Evolutionary conservation across 2,797 vertebrate genomes (phyloP), one percentile per base, ranked within the genome.

Genomic region (Hippoglossus hippoglossus): DNA sequence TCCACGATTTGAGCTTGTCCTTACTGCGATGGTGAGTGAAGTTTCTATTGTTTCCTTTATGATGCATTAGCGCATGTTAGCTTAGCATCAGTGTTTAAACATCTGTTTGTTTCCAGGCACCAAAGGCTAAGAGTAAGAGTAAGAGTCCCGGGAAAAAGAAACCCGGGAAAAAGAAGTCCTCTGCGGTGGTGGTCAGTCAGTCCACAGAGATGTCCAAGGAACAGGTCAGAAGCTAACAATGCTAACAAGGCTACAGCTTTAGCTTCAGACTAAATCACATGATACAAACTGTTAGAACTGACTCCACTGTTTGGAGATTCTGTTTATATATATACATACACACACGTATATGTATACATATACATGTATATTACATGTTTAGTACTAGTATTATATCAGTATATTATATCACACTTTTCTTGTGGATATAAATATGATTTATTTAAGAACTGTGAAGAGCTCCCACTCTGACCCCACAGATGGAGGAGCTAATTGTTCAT

Each of bases 401-500:
- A 36, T 11, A 36, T 11, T 12, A 11, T 13, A 36, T 36, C 34
- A 36, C 36, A 12, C 36, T 12, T 36, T 36, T 36, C 34, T 36
- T 12, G 36, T 39, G 36, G 36, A 13, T 39, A 11, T 39, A 3
- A 39, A 39, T 39, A 39, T 12, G 36, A 34, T 34, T 34, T 11
- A 34, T 34, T 10, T 34, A 34, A 10, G 10, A 11, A 10, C 31
- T 34, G 31, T 12, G 11, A 13, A 13, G 36, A 39, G 36, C 36
- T 39, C 36, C 11, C 36, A 51, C 6, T 60, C 3, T 15, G 18
- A 13, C 36, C 36, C 36, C 12, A 12, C 65, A 91, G 90, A 77
- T 91, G 81, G 94, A 96, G 88, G 92, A 96, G 18, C 96, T 97
- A 0, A 76, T 96, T 0, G 1, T 39, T 0, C 95, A 87, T 0